Evolutionary conservation across 2,888 invertebrate species (phyloP).

Genomic region (Noctua pronuba): DNA sequence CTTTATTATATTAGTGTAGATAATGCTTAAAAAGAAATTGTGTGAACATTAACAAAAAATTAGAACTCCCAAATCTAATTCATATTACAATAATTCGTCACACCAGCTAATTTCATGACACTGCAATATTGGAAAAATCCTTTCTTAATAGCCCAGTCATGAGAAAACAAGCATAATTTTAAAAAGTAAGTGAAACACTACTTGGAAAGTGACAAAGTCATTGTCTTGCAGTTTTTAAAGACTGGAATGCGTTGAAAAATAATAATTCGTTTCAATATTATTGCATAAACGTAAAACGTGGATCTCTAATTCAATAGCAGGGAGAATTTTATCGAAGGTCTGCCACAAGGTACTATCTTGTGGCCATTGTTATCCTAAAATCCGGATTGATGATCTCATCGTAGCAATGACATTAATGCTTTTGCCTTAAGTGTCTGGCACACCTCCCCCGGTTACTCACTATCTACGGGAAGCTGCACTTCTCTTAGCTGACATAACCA

Average conservation of each 20-base stretch:
- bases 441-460: background rate
- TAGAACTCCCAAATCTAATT: background rate
- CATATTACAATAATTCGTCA: background rate
- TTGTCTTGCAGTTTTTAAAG: constrained; percentile 5
- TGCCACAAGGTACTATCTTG: constrained; percentile 24
- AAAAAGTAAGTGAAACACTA: constrained; percentile 12
- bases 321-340: background rate
- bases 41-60: background rate
- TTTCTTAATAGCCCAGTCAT: constrained; percentile 5
- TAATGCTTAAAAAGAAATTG: background rate
- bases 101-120: constrained; percentile 3
- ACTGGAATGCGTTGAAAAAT: background rate
- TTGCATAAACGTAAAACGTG: background rate
- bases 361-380: constrained; percentile 29
- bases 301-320: background rate
- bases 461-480: background rate
- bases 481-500: background rate
- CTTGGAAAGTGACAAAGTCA: constrained; percentile 1
- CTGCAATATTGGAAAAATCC: constrained; percentile 18
- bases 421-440: background rate
- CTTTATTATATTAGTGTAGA: background rate
- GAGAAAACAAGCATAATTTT: constrained; percentile 10
- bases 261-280: background rate
- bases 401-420: constrained; percentile 14
- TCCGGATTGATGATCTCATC: constrained; percentile 31